A percentile compares a stretch with the other conserved stretches of the same genome.
These are phyloP conservation scores for Chrysina gloriosa DNA, from an alignment of 2,888 invertebrate genomes.

Conservation along the genomic window DNA sequence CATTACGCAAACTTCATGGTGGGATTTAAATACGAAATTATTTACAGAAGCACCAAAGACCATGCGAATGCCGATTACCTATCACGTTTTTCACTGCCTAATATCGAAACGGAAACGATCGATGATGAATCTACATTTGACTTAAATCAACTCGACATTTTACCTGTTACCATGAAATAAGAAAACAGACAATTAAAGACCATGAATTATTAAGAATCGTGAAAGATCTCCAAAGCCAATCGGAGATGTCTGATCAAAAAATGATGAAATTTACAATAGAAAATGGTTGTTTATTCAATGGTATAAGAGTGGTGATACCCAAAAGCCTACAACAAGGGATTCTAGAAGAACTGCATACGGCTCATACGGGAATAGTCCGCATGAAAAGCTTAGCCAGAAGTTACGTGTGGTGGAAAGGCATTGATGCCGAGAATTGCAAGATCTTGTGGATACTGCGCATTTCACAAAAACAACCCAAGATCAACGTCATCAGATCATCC, in stretches of 20 bases:
- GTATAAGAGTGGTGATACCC: conserved; percentile 42
- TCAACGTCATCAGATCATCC: too few relatives aligned
- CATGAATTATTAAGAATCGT: conserved; percentile 26
- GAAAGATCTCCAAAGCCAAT: neutral
- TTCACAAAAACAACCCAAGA: conserved; percentile 43
- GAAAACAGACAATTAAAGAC: conserved; percentile 26
- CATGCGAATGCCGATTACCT: conserved; percentile 7
- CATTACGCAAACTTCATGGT: conserved; percentile 14
- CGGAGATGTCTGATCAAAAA: neutral
- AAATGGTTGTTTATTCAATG: conserved; percentile 11
- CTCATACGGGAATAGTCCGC: conserved; percentile 51
- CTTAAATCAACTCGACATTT: neutral
- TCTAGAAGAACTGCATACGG: conserved; percentile 45
- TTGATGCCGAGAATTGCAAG: conserved; percentile 47
- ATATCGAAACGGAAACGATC: neutral
- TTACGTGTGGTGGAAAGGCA: conserved; percentile 50
- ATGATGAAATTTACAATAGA: neutral
- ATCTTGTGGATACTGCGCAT: conserved; percentile 44
- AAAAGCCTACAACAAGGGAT: conserved; percentile 40
- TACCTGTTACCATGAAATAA: conserved; percentile 39
- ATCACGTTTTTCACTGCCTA: neutral
- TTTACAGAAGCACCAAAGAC: conserved; percentile 23
- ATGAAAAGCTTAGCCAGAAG: conserved; percentile 51
- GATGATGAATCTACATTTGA: conserved; percentile 12
- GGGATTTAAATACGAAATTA: conserved; percentile 21